These are phyloP conservation scores for Leptogaster cylindrica DNA, from an alignment of 2,888 invertebrate genomes.

Conservation along the genomic window DNA sequence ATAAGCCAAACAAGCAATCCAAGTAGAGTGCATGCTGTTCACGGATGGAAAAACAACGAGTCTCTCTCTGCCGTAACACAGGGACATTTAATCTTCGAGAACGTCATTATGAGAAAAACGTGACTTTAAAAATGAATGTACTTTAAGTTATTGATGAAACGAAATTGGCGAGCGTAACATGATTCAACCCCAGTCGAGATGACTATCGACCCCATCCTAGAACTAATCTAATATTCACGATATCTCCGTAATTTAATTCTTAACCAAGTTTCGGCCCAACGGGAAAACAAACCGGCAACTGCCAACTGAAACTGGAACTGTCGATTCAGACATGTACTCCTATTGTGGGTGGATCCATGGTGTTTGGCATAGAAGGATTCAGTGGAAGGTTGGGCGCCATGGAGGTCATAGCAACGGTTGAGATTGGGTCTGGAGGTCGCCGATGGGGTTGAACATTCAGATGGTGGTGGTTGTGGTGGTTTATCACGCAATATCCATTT, in stretches of 20 bases:
- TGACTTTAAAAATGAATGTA: neutral
- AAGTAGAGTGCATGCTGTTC: too few relatives aligned
- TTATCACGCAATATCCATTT: slow-evolving; percentile 47
- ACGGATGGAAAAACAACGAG: too few relatives aligned
- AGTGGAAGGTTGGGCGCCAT: too few relatives aligned
- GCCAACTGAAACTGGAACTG: slow-evolving; percentile 23
- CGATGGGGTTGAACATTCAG: too few relatives aligned
- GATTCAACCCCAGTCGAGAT: neutral
- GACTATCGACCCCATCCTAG: slow-evolving; percentile 29
- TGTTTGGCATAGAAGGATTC: neutral
- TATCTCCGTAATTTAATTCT: slow-evolving; percentile 47
- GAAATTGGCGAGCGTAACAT: neutral
- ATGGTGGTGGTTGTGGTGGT: slow-evolving; percentile 7
- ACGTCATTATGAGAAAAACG: too few relatives aligned
- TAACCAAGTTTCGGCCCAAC: slow-evolving; percentile 46
- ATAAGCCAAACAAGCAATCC: too few relatives aligned
- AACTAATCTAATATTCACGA: slow-evolving; percentile 47
- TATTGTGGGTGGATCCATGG: neutral
- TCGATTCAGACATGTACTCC: slow-evolving; percentile 8
- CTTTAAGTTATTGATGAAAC: slow-evolving; percentile 12
- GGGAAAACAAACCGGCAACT: slow-evolving; percentile 43
- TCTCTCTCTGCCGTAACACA: too few relatives aligned
- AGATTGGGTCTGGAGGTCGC: neutral
- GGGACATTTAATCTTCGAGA: too few relatives aligned
- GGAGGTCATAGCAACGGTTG: too few relatives aligned